phyloP scores from a whole-genome alignment of 2,888 invertebrate species.

The Heliconius erato region DNA sequence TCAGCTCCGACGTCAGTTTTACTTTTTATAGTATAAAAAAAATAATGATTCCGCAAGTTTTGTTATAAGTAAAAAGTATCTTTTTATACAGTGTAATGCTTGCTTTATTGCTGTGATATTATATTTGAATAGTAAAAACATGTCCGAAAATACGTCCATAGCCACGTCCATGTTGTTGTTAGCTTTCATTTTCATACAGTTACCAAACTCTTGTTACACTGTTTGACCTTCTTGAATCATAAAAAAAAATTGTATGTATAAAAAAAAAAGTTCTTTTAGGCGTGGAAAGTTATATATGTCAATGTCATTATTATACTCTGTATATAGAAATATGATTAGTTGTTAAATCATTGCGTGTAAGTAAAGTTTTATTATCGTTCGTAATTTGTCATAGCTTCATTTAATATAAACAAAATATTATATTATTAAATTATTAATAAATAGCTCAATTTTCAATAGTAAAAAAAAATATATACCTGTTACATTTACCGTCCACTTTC shows the following conservation, averaged over 20 bases:
- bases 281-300: not conserved
- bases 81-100: not conserved
- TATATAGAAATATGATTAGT: constrained; percentile 9
- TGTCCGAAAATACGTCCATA: constrained; percentile 17
- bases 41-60: not conserved
- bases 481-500: constrained; percentile 1
- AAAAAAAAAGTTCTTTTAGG: not conserved
- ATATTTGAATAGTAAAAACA: constrained; percentile 4
- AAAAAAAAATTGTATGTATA: not conserved
- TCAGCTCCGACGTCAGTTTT: not conserved
- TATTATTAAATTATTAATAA: constrained; percentile 5
- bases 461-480: not conserved
- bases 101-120: constrained; percentile 20
- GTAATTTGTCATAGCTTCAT: constrained; percentile 24
- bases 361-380: constrained; percentile 30
- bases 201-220: not conserved
- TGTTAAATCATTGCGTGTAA: constrained; percentile 37
- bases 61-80: not conserved
- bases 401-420: constrained; percentile 13
- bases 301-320: constrained; percentile 27
- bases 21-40: not conserved
- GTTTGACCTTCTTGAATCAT: constrained; percentile 4
- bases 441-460: constrained; percentile 14
- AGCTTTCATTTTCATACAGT: constrained; percentile 6
- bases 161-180: constrained; percentile 4